Evolutionary conservation across 2,888 invertebrate species (phyloP).

Genomic region (Andrena minutula): DNA sequence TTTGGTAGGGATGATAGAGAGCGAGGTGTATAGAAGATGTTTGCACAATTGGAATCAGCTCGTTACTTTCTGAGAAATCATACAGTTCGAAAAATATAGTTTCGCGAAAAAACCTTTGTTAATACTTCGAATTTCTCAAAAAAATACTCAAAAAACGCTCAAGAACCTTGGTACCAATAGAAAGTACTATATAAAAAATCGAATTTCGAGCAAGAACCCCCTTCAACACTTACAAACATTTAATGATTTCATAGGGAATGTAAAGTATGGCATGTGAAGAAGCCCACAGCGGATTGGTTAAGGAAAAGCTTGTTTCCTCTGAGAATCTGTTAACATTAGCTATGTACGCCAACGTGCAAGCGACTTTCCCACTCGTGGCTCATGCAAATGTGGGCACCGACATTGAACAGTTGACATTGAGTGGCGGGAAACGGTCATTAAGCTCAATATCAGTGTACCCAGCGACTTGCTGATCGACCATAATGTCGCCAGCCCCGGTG

Average conservation of each 20-base stretch:
- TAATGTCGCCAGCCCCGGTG: slow-evolving; percentile 55
- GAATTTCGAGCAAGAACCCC: too few relatives aligned
- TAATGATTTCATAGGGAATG: neutral
- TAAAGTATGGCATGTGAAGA: neutral
- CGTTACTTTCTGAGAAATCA: too few relatives aligned
- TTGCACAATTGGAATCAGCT: too few relatives aligned
- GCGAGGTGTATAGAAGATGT: too few relatives aligned
- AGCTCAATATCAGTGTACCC: slow-evolving; percentile 60
- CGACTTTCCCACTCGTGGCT: slow-evolving; percentile 33
- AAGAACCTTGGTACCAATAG: too few relatives aligned
- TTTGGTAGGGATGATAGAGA: too few relatives aligned
- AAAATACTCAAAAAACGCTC: too few relatives aligned
- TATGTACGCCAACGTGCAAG: neutral
- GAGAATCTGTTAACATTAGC: slow-evolving; percentile 13
- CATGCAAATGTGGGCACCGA: slow-evolving; percentile 57
- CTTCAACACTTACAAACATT: neutral
- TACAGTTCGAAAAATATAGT: too few relatives aligned
- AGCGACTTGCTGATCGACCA: slow-evolving; percentile 24
- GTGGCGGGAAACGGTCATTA: slow-evolving; percentile 64
- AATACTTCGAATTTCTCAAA: too few relatives aligned
- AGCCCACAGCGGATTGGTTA: neutral
- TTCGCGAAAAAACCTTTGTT: too few relatives aligned
- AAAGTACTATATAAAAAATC: too few relatives aligned
- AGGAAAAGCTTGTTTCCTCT: neutral
- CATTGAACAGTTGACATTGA: slow-evolving; percentile 68